Evolutionary conservation across 2,797 vertebrate genomes (phyloP).

Genomic region (Leptoclinus maculatus): DNA sequence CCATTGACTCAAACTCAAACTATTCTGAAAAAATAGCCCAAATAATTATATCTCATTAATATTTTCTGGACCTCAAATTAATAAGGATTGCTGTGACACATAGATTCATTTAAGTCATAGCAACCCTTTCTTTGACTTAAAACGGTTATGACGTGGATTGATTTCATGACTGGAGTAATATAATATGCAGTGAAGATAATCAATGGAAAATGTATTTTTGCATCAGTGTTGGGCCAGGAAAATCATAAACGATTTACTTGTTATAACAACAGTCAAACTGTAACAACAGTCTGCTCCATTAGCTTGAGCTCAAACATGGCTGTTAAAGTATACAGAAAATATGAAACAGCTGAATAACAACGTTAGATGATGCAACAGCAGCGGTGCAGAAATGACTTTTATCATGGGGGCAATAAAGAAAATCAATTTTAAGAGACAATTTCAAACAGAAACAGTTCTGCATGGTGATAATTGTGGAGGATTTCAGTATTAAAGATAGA

Average conservation of each 20-base stretch:
- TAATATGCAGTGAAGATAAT: background rate
- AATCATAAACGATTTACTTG: rapidly evolving
- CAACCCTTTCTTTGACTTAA: background rate
- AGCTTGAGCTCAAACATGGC: background rate
- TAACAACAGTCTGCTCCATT: background rate
- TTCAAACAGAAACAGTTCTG: no score
- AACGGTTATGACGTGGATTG: background rate
- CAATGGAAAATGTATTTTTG: background rate
- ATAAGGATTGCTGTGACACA: background rate
- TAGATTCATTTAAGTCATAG: background rate
- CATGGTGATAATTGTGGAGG: no score
- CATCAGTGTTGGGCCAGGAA: background rate
- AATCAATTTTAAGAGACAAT: no score
- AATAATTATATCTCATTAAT: background rate
- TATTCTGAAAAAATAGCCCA: background rate
- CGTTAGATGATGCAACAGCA: no score
- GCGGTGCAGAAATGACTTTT: no score
- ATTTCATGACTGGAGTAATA: background rate
- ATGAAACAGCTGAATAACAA: no score
- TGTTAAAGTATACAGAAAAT: background rate
- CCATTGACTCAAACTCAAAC: constrained; percentile 1
- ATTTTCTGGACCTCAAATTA: background rate
- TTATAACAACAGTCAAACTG: background rate
- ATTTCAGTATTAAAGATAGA: no score
- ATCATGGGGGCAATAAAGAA: no score